A percentile compares a stretch with the other conserved stretches of the same genome.
Conservation (phyloP, 2,113 vertebrate genomes). For the Apistogramma diplotaenia region DNA sequence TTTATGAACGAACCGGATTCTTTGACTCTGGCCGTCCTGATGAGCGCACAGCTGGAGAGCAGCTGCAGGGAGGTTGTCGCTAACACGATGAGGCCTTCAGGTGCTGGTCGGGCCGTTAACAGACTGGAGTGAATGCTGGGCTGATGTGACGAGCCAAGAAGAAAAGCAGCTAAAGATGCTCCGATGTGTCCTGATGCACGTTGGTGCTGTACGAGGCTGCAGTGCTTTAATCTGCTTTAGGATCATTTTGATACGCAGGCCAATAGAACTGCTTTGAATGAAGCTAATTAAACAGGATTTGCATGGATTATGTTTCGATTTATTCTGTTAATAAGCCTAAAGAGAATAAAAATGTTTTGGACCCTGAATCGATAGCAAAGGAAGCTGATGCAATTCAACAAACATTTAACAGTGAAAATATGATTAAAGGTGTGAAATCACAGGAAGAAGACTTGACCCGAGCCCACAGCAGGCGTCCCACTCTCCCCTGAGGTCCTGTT, state of each 20-base stretch:
- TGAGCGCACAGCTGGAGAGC: background rate
- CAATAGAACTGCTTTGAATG: background rate
- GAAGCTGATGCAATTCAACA: background rate
- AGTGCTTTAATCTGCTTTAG: background rate
- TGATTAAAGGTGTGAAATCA: accelerated
- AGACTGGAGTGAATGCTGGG: background rate
- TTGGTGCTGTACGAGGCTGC: accelerated
- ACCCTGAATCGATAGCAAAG: background rate
- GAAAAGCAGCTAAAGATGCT: background rate
- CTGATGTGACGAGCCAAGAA: background rate
- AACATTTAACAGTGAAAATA: background rate
- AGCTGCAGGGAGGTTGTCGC: background rate
- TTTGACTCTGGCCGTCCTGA: background rate
- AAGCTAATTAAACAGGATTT: background rate
- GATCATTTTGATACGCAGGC: background rate
- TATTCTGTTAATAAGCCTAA: background rate
- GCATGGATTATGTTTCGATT: background rate
- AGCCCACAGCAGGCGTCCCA: too few relatives aligned
- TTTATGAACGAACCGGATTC: background rate
- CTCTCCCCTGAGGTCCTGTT: too few relatives aligned
- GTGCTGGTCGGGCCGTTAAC: background rate
- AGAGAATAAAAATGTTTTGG: background rate
- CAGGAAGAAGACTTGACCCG: accelerated
- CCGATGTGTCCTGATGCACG: background rate
- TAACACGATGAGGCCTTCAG: background rate